Base-by-base conservation (phyloP, 2,113 vertebrate genomes). In the Phrynocephalus versicolor region DNA sequence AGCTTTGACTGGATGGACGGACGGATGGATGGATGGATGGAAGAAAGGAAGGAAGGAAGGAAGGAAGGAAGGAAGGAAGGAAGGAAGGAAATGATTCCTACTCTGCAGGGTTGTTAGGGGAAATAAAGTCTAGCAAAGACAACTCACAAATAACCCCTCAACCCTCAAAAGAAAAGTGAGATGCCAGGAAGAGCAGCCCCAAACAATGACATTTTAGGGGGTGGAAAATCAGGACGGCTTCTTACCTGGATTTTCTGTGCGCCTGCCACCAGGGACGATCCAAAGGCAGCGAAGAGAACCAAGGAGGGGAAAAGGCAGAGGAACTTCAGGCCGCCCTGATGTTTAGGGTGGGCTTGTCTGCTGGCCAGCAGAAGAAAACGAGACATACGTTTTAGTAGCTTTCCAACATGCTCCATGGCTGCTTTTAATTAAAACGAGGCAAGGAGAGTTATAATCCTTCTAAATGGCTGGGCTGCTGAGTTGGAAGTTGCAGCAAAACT, bases 241-340 rank as follows among this genome's bases (percentile, higher is more conserved):
- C 93, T 85, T 94, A 94, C 93, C 94, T 94, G 83, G 0, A 14
- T 88, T 14, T 25, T 7, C 67, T 27, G 82, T 2, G 64, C 37
- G 0, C 89, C 89, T 81, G 79, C 87, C 83, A 88, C 91, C 45
- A 83, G 37, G 35, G 86, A 70, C 12, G 86, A 27, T 65, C 88
- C 73, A 67, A 77, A 77, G 2, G 1, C 0, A 0, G 35, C 85
- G 90, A 94, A 79, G 84, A 92, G 6, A 87, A 89, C 90, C 89
- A 93, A 80, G 58, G 70, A 73, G 1, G 87, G 75, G 13, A 92
- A 9, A 0, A 92, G 0, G 19, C 93, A 92, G 1, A 93, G 1
- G 37, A 91, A 18, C 2, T 91, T 85, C 84, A 91, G n/a, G 12
- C 84, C 0, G 37, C 37, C 27, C 1, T 81, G 79, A 51, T 89